A percentile compares a stretch with the other conserved stretches of the same genome.
Conservation (phyloP, 1,140 invertebrate genomes). For the Mactra quadrangularis region DNA sequence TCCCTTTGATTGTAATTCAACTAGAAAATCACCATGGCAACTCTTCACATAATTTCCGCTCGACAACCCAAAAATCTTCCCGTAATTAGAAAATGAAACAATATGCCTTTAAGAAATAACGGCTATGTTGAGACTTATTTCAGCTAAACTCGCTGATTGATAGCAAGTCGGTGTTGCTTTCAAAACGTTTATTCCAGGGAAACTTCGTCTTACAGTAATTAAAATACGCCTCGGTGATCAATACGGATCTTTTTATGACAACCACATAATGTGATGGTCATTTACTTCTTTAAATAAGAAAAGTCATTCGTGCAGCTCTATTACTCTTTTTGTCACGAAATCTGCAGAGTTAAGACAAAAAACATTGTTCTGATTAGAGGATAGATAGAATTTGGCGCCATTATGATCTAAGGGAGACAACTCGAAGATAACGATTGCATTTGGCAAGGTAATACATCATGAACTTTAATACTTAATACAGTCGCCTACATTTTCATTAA, state of each 20-base stretch:
- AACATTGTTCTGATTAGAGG: too few species aligned
- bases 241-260: neutral
- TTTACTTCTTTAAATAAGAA: too few species aligned
- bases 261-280: too few species aligned
- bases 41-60: conserved; percentile 57
- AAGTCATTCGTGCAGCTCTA: too few species aligned
- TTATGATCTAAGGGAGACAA: too few species aligned
- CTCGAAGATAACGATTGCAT: too few species aligned
- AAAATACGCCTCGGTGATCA: conserved; percentile 5
- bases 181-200: conserved; percentile 27
- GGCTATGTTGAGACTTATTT: conserved; percentile 28
- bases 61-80: conserved; percentile 11
- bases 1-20: conserved; percentile 53
- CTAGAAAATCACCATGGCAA: conserved; percentile 52
- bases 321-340: too few species aligned
- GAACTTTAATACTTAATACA: too few species aligned
- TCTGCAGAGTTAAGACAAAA: too few species aligned
- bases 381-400: too few species aligned
- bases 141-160: conserved; percentile 39
- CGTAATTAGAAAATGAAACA: conserved; percentile 58
- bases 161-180: conserved; percentile 27
- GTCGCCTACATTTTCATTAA: too few species aligned
- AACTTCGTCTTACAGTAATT: conserved; percentile 45
- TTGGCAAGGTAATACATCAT: too few species aligned
- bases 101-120: conserved; percentile 33